These are phyloP conservation scores for Lacerta agilis DNA, from an alignment of 2,797 vertebrate species.

Conservation along the genomic window DNA sequence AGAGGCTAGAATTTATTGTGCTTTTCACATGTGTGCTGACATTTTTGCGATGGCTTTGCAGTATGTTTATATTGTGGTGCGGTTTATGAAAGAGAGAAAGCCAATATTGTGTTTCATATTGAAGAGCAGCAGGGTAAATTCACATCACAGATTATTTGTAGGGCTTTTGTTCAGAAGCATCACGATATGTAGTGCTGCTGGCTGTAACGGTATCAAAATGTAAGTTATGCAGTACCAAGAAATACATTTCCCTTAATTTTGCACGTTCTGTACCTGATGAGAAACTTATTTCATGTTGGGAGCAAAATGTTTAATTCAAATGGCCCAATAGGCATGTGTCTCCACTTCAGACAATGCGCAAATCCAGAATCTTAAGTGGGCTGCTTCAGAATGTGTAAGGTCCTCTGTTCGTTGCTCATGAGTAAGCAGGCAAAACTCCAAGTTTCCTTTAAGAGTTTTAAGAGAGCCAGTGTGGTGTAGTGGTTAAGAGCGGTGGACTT, in stretches of 20 bases:
- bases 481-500: too few relatives aligned
- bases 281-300: too few relatives aligned
- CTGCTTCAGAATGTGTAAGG: too few relatives aligned
- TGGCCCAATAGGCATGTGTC: too few relatives aligned
- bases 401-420: too few relatives aligned
- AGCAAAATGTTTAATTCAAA: too few relatives aligned
- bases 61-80: not conserved
- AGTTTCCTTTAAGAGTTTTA: too few relatives aligned
- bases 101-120: not conserved
- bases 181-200: not conserved
- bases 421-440: too few relatives aligned
- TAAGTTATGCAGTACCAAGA: not conserved
- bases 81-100: not conserved
- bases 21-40: not conserved
- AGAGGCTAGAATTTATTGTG: not conserved
- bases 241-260: not conserved
- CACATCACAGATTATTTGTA: not conserved
- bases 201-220: not conserved
- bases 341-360: too few relatives aligned
- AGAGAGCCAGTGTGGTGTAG: too few relatives aligned
- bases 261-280: not conserved
- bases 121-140: not conserved
- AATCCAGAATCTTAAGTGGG: too few relatives aligned
- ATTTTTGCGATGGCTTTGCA: not conserved
- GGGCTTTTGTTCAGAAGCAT: not conserved